A percentile compares a stretch with the other conserved stretches of the same genome.
These are phyloP conservation scores for Leptoteleia sp. DNA, from an alignment of 1,140 invertebrate genomes.

Conservation along the genomic window DNA sequence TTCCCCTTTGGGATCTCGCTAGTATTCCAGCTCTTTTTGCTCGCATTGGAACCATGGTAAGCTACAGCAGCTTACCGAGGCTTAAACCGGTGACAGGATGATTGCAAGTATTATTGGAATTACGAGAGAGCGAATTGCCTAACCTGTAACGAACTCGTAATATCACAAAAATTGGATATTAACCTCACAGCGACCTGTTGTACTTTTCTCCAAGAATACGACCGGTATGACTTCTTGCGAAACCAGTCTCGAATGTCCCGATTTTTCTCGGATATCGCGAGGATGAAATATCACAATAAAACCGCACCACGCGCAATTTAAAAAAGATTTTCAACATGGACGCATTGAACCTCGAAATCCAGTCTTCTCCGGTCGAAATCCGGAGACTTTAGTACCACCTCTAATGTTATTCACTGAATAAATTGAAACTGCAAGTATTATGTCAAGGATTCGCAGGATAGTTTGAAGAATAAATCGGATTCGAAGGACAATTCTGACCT, in stretches of 20 bases:
- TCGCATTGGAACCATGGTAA: slow-evolving; percentile 68
- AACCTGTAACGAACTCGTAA: slow-evolving; percentile 75
- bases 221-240: slow-evolving; percentile 62
- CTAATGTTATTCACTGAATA: too few relatives aligned
- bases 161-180: slow-evolving; percentile 75
- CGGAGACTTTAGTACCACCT: too few relatives aligned
- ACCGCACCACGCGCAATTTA: slow-evolving; percentile 38
- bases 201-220: slow-evolving; percentile 55
- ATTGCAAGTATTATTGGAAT: slow-evolving; percentile 79
- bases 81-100: slow-evolving; percentile 79
- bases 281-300: slow-evolving; percentile 45
- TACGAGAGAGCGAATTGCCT: slow-evolving; percentile 74
- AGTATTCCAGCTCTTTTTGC: slow-evolving; percentile 68
- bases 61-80: slow-evolving; percentile 74
- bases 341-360: slow-evolving; percentile 42
- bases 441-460: too few relatives aligned
- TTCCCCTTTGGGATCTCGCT: slow-evolving; percentile 76
- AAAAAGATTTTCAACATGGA: slow-evolving; percentile 32
- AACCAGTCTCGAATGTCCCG: slow-evolving; percentile 55
- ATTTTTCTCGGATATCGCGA: slow-evolving; percentile 56
- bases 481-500: too few relatives aligned
- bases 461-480: too few relatives aligned
- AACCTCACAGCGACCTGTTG: slow-evolving; percentile 60
- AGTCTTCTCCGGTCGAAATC: too few relatives aligned
- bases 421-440: too few relatives aligned